Conservation (phyloP, 2,113 vertebrate genomes). For the Cinclus cinclus region DNA sequence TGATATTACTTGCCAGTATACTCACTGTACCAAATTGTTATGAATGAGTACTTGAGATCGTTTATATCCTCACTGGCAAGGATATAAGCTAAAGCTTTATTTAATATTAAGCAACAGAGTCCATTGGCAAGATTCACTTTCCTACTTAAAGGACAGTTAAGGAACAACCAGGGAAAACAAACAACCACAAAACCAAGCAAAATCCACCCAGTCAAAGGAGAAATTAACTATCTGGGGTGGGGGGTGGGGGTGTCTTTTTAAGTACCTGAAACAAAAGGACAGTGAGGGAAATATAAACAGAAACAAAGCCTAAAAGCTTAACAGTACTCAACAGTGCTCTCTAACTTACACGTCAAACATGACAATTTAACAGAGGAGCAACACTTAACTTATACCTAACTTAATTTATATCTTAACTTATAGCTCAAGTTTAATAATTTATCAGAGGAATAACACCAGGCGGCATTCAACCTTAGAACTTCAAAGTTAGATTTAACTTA, state of each 20-base stretch:
- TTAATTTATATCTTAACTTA: background rate
- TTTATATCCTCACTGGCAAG: background rate
- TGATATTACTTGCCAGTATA: background rate
- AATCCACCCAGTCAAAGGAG: background rate
- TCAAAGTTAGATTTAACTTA: background rate
- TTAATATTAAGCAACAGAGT: background rate
- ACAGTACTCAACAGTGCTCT: background rate
- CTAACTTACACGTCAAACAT: background rate
- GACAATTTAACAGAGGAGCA: background rate
- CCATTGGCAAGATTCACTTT: background rate
- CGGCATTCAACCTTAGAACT: background rate
- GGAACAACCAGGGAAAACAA: background rate
- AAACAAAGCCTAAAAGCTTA: background rate
- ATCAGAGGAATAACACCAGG: background rate
- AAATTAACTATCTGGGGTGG: too few relatives aligned
- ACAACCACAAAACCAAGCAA: background rate
- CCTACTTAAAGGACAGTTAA: background rate
- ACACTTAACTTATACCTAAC: background rate
- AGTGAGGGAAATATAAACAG: background rate
- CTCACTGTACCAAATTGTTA: background rate
- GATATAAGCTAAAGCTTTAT: background rate
- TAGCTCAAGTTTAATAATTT: background rate
- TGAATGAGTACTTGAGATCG: rapidly evolving
- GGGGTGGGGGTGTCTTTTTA: background rate
- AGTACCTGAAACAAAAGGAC: background rate